Conservation (phyloP, 1,140 invertebrate genomes). For the Cotesia chilonis region DNA sequence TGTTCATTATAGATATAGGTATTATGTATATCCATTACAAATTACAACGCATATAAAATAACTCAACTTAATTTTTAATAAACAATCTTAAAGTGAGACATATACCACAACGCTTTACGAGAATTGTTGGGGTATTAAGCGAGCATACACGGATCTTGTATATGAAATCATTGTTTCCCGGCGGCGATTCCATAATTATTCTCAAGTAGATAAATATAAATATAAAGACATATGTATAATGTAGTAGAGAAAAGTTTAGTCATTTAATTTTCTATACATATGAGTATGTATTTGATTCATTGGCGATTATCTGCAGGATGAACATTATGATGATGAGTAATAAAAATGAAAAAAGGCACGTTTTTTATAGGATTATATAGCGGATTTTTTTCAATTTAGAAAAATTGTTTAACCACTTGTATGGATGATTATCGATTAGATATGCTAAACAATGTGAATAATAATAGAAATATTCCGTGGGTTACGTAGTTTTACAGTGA, state of each 20-base stretch:
- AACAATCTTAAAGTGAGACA: neutral
- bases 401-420: neutral
- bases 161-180: constrained; percentile 55
- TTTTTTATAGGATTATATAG: constrained; percentile 2
- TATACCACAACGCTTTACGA: too few species aligned
- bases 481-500: constrained; percentile 23
- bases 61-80: neutral
- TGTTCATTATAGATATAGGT: neutral
- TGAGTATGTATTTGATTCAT: constrained; percentile 31
- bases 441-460: constrained; percentile 39
- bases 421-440: constrained; percentile 35
- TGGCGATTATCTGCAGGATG: constrained; percentile 34
- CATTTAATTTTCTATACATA: too few species aligned
- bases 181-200: constrained; percentile 52
- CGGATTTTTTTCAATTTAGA: constrained; percentile 5
- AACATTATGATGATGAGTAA: constrained; percentile 25
- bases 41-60: neutral
- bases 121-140: too few species aligned
- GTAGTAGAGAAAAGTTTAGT: too few species aligned
- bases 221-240: constrained; percentile 36
- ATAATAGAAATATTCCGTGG: constrained; percentile 32
- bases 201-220: constrained; percentile 33
- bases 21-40: neutral
- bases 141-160: constrained; percentile 32
- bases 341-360: constrained; percentile 1